Conservation (phyloP, 2,797 vertebrate species). For the Fundulus diaphanus region DNA sequence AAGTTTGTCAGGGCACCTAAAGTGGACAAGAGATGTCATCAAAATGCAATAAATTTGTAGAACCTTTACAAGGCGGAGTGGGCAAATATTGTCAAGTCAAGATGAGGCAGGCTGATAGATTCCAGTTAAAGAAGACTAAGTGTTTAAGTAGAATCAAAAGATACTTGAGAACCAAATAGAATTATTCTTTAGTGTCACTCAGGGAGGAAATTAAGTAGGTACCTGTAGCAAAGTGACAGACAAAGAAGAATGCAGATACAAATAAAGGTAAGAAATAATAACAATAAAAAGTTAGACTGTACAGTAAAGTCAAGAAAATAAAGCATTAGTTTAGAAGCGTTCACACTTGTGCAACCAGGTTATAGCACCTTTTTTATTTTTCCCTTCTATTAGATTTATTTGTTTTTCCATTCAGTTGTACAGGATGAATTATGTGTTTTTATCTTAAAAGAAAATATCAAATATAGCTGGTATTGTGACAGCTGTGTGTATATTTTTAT, state of each 20-base stretch:
- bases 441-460: no score
- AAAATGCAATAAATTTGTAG: not conserved
- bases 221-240: not conserved
- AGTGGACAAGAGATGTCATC: not conserved
- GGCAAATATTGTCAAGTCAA: not conserved
- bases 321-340: not conserved
- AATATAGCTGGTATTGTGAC: no score
- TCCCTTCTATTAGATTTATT: no score
- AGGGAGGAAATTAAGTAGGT: not conserved
- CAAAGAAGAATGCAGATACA: not conserved
- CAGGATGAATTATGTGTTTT: no score
- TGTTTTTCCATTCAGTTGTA: no score
- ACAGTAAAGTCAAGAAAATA: not conserved
- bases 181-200: no score
- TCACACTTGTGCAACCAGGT: not conserved
- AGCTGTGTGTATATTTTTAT: no score
- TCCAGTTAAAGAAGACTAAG: no score
- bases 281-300: not conserved
- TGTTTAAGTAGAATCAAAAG: no score
- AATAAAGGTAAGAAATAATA: not conserved
- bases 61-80: not conserved
- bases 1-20: not conserved
- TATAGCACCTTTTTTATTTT: no score
- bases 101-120: not conserved
- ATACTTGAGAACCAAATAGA: no score